A percentile compares a stretch with the other conserved stretches of the same genome.
Conservation (phyloP, 2,797 vertebrate species). For the Mormyrus hasselquistii region DNA sequence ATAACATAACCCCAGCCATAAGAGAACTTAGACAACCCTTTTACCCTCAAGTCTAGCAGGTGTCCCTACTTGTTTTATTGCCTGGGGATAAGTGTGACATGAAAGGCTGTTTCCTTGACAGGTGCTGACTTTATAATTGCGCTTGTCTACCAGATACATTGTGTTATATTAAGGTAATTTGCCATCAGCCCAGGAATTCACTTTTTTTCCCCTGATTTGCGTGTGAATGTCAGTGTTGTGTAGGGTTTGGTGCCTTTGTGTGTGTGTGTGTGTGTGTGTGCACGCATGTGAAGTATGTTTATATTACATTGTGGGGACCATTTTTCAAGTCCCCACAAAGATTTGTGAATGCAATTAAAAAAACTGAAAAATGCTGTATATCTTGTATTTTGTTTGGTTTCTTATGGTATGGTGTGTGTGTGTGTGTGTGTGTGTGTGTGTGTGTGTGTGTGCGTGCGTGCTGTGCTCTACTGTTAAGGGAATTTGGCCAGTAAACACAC, state of each 20-base stretch:
- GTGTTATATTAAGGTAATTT: background rate
- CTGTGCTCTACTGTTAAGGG: constrained; percentile 13
- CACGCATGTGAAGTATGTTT: background rate
- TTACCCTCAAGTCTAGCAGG: background rate
- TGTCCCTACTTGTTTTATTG: background rate
- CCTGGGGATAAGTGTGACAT: background rate
- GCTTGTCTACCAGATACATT: background rate
- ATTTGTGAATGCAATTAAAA: background rate
- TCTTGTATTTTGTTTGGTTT: background rate
- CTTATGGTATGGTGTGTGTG: background rate
- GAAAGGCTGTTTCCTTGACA: background rate
- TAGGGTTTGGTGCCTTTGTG: background rate
- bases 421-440: constrained; percentile 10
- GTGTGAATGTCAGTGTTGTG: background rate
- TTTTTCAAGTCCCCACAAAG: background rate
- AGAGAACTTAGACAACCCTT: background rate
- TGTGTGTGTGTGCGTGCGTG: background rate
- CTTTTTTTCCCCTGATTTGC: background rate
- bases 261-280: background rate
- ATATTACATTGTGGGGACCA: background rate
- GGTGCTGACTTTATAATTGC: constrained; percentile 1
- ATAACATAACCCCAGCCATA: background rate
- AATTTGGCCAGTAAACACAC: constrained; percentile 16
- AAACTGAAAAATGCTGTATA: background rate
- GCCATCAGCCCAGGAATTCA: background rate